phyloP scores from a whole-genome alignment of 2,113 vertebrate species.

The Pomatostomus ruficeps region DNA sequence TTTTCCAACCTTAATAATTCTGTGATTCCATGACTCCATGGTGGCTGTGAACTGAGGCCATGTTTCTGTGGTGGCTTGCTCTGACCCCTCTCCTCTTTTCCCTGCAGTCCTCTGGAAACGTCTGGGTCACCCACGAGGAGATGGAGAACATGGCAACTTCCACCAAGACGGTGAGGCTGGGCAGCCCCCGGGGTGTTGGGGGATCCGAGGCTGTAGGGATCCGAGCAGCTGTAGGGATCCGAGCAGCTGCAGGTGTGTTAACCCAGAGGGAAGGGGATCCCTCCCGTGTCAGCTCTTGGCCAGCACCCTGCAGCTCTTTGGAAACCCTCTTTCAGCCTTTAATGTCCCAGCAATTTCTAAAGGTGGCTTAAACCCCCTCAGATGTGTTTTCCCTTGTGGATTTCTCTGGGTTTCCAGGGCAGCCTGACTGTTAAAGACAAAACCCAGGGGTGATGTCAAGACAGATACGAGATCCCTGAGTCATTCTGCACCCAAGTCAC shows the following conservation, averaged over 20 bases:
- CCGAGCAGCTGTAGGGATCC: neutral
- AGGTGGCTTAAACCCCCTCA: neutral
- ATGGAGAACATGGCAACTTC: constrained; percentile 95
- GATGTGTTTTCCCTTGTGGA: neutral
- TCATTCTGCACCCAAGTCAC: neutral
- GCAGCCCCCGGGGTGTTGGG: fast-evolving
- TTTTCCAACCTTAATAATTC: neutral
- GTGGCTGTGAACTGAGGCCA: neutral
- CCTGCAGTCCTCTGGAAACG: constrained; percentile 93
- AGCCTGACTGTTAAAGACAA: neutral
- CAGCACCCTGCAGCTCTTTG: neutral
- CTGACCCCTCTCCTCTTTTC: constrained; percentile 29
- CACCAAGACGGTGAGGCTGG: constrained; percentile 88
- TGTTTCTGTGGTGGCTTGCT: fast-evolving
- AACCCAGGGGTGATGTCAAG: neutral
- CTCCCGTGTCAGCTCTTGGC: neutral
- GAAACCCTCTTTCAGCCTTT: neutral
- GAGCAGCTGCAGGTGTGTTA: neutral
- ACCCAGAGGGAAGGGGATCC: neutral
- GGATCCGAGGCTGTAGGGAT: too few relatives aligned
- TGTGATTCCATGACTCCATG: neutral
- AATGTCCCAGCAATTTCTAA: neutral
- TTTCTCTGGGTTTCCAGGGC: neutral
- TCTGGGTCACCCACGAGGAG: constrained; percentile 98
- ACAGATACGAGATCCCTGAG: neutral